Conservation (phyloP, 2,888 invertebrate species). For the Pharmacophagus antenor region DNA sequence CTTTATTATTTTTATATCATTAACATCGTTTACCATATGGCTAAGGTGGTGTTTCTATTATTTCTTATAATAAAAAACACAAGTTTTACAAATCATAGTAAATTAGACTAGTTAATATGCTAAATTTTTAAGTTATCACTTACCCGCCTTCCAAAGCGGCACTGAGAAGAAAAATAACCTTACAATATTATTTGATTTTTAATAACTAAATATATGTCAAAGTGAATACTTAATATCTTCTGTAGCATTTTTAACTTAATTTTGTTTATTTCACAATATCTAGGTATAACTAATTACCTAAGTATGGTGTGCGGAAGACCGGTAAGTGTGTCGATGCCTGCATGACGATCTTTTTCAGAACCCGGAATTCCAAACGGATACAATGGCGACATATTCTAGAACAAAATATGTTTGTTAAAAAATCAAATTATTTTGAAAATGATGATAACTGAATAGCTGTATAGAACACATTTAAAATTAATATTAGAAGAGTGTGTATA, state of each 20-base stretch:
- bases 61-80: no score
- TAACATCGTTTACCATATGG: no score
- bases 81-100: no score
- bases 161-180: conserved; percentile 67
- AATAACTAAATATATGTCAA: neutral
- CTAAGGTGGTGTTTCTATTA: no score
- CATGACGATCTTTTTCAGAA: conserved; percentile 71
- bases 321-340: conserved; percentile 69
- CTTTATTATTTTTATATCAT: no score
- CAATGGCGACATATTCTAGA: conserved; percentile 69
- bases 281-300: conserved; percentile 53
- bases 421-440: neutral
- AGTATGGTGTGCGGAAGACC: conserved; percentile 76
- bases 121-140: conserved; percentile 47
- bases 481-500: no score
- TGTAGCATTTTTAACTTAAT: neutral
- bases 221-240: no score
- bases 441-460: neutral
- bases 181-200: neutral
- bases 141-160: conserved; percentile 87
- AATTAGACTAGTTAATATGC: neutral
- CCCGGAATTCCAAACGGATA: conserved; percentile 72
- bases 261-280: neutral
- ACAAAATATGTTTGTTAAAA: conserved; percentile 30
- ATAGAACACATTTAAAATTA: no score